Percentiles rank a stretch among this genome's conserved stretches.
Evolutionary conservation across 2,888 invertebrate species (phyloP).

Genomic region (Schrankia costaestrigalis): DNA sequence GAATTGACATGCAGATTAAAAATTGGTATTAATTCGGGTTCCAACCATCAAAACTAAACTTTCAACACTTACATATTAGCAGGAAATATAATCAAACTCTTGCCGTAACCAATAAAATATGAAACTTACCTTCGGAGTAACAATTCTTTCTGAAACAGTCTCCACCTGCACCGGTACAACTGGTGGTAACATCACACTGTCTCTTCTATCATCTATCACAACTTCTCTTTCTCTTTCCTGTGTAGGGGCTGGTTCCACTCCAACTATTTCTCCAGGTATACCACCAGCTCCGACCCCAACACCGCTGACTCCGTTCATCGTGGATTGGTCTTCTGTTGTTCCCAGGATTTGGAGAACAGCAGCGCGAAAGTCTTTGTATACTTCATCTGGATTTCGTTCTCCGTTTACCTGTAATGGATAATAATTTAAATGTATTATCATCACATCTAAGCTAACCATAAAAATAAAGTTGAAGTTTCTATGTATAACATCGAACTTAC

Average conservation of each 20-base stretch:
- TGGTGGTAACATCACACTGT: slow-evolving; percentile 16
- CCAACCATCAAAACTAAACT: too few relatives aligned
- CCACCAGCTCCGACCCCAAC: slow-evolving; percentile 80
- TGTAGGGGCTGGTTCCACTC: slow-evolving; percentile 78
- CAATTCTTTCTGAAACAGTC: slow-evolving; percentile 38
- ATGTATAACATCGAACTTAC: too few relatives aligned
- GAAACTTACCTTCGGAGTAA: slow-evolving; percentile 50
- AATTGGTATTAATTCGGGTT: too few relatives aligned
- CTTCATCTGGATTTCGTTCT: slow-evolving; percentile 91
- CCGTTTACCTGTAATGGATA: slow-evolving; percentile 86
- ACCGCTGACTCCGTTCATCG: slow-evolving; percentile 82
- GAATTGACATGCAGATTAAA: too few relatives aligned
- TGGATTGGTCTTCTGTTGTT: slow-evolving; percentile 83
- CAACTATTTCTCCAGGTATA: slow-evolving; percentile 83
- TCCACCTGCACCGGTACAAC: slow-evolving; percentile 23
- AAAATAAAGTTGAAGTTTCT: too few relatives aligned
- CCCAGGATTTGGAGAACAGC: slow-evolving; percentile 89
- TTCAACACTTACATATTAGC: neutral
- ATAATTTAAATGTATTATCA: neutral
- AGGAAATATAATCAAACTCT: too few relatives aligned
- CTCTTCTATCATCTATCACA: slow-evolving; percentile 19
- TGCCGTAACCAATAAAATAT: neutral
- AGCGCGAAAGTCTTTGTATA: slow-evolving; percentile 91
- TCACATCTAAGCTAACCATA: too few relatives aligned
- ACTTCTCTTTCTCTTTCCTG: slow-evolving; percentile 23